Conservation (phyloP, 2,797 vertebrate species). For the Aldrovandia affinis region DNA sequence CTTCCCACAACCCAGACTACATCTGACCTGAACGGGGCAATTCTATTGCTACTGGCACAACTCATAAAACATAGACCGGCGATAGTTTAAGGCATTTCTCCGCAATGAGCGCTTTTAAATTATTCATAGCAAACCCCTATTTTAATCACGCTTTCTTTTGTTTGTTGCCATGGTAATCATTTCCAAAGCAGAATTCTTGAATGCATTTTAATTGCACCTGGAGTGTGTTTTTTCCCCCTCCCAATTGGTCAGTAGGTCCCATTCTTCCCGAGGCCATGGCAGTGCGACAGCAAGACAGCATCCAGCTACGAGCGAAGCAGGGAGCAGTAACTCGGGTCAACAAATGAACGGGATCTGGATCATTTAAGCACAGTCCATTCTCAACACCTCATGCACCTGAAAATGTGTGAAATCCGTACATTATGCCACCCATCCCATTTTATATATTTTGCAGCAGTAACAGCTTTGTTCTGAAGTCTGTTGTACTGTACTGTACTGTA, state of each 20-base stretch:
- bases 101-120: slow-evolving; percentile 29
- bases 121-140: slow-evolving; percentile 29
- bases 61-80: neutral
- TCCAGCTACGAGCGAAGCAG: neutral
- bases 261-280: slow-evolving; percentile 21
- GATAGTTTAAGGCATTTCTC: slow-evolving; percentile 31
- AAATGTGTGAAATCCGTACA: neutral
- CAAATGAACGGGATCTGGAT: neutral
- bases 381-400: neutral
- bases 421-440: neutral
- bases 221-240: slow-evolving; percentile 10
- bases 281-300: slow-evolving; percentile 21
- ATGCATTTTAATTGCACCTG: slow-evolving; percentile 38
- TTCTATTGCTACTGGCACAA: slow-evolving; percentile 5
- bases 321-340: neutral
- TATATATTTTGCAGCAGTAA: neutral
- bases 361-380: neutral
- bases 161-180: slow-evolving; percentile 44
- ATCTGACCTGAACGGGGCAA: neutral
- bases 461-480: neutral
- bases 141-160: slow-evolving; percentile 38
- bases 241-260: slow-evolving; percentile 25
- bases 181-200: slow-evolving; percentile 27
- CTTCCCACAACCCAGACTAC: neutral
- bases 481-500: no score